Evolutionary conservation across 2,113 vertebrate genomes (phyloP).

Genomic region (Proterorhinus semilunaris): DNA sequence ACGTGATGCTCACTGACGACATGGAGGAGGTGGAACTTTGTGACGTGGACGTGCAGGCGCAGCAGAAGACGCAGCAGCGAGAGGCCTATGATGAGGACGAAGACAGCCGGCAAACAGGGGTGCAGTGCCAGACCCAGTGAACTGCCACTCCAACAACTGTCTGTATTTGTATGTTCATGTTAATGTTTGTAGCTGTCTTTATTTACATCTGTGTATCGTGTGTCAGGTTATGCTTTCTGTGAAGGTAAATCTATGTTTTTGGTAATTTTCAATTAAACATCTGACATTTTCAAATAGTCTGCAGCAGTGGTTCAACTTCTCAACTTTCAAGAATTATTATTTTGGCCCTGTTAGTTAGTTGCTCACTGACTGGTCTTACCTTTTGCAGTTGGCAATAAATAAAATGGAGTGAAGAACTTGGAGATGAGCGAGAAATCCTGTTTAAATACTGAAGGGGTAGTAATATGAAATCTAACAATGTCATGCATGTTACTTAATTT

Average conservation of each 20-base stretch:
- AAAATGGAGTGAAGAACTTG: no score
- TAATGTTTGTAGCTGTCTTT: not conserved
- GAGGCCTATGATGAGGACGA: conserved; percentile 90
- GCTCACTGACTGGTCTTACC: no score
- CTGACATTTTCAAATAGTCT: not conserved
- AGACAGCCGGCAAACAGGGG: conserved; percentile 75
- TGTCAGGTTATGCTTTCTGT: conserved; percentile 72
- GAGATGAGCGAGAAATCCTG: no score
- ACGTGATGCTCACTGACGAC: conserved; percentile 85
- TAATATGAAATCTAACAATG: no score
- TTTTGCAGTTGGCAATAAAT: no score
- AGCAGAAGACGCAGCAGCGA: conserved; percentile 72
- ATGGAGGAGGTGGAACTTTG: conserved; percentile 91
- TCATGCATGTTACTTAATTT: no score
- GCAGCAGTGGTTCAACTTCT: no score
- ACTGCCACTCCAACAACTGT: not conserved
- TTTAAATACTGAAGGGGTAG: no score
- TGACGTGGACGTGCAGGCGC: conserved; percentile 77
- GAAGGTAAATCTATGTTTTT: conserved; percentile 64
- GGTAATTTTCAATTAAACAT: conserved; percentile 62
- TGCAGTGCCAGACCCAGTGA: conserved; percentile 91
- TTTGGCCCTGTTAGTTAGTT: no score
- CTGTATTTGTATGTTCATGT: conserved; percentile 1
- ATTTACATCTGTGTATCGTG: not conserved
- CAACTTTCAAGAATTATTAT: no score